phyloP scores from a whole-genome alignment of 2,888 invertebrate species.

The Plebejus melissa region DNA sequence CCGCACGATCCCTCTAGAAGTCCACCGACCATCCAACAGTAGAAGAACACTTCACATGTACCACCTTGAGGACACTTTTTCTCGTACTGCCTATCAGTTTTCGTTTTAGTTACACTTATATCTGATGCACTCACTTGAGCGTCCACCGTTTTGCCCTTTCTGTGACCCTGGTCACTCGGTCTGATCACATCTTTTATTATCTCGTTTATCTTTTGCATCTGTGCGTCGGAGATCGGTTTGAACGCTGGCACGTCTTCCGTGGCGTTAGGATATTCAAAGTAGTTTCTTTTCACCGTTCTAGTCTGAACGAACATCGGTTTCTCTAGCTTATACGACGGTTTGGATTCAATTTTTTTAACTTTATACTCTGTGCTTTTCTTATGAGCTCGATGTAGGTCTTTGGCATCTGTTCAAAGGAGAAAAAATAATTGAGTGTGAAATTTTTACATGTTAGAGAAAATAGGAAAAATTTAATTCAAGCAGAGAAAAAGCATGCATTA shows the following conservation, averaged over 20 bases:
- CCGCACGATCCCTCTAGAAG: conserved; percentile 91
- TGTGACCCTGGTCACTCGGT: conserved; percentile 36
- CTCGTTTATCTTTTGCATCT: conserved; percentile 60
- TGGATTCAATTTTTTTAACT: conserved; percentile 44
- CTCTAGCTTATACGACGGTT: conserved; percentile 40
- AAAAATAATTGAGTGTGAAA: conserved; percentile 46
- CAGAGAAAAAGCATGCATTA: not conserved
- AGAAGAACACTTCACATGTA: conserved; percentile 93
- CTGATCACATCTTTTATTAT: conserved; percentile 54
- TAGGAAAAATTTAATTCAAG: conserved; percentile 26
- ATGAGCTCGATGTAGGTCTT: conserved; percentile 70
- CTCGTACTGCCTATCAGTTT: conserved; percentile 59
- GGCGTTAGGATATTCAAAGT: conserved; percentile 52
- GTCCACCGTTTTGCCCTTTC: conserved; percentile 53
- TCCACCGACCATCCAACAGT: conserved; percentile 94
- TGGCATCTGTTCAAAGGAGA: conserved; percentile 68
- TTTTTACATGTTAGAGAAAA: conserved; percentile 36
- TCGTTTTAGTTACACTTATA: conserved; percentile 36
- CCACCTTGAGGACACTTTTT: conserved; percentile 84
- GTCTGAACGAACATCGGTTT: conserved; percentile 73
- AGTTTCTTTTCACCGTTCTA: conserved; percentile 49
- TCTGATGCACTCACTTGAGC: conserved; percentile 35
- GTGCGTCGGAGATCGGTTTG: conserved; percentile 68
- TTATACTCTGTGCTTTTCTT: conserved; percentile 45
- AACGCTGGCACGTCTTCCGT: conserved; percentile 58